Conservation (phyloP, 2,113 vertebrate genomes). For the Aphyosemion australe region DNA sequence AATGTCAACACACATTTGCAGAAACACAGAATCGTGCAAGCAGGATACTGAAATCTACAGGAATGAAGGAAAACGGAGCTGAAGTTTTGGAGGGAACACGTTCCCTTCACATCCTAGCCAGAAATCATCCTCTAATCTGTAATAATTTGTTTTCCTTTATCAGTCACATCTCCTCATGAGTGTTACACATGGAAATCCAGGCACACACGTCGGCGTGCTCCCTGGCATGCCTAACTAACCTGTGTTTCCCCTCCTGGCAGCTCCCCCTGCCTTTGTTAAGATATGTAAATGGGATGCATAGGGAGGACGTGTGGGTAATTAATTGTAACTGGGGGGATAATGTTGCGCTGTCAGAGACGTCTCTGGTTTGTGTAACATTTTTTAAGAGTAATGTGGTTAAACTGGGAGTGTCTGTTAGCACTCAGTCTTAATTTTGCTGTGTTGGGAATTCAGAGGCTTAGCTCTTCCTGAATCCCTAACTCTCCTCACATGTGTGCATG, state of each 20-base stretch:
- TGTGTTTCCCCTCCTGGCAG: slow-evolving; percentile 79
- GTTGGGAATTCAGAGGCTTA: slow-evolving; percentile 83
- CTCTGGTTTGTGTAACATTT: slow-evolving; percentile 92
- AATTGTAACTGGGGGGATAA: slow-evolving; percentile 99
- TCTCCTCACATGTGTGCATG: background rate
- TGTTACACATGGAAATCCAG: slow-evolving; percentile 6
- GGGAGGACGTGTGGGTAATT: slow-evolving; percentile 97
- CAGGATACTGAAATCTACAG: background rate
- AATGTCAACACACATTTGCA: slow-evolving; percentile 27
- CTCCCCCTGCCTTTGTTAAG: slow-evolving; percentile 89
- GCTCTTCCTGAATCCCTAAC: slow-evolving; percentile 68
- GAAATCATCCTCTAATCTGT: slow-evolving; percentile 46
- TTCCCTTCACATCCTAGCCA: slow-evolving; percentile 17
- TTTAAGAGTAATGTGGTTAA: slow-evolving; percentile 92
- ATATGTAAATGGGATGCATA: slow-evolving; percentile 98
- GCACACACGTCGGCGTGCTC: slow-evolving; percentile 35
- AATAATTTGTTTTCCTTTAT: slow-evolving; percentile 42
- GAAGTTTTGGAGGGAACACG: slow-evolving; percentile 21
- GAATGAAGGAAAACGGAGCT: background rate
- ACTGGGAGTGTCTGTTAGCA: slow-evolving; percentile 89
- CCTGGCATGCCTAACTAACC: slow-evolving; percentile 89
- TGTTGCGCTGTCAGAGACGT: slow-evolving; percentile 97
- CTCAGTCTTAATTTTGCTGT: slow-evolving; percentile 88
- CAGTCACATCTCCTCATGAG: slow-evolving; percentile 43
- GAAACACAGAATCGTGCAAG: background rate